Conservation (phyloP, 2,113 vertebrate genomes). For the Grammomys dolichurus region DNA sequence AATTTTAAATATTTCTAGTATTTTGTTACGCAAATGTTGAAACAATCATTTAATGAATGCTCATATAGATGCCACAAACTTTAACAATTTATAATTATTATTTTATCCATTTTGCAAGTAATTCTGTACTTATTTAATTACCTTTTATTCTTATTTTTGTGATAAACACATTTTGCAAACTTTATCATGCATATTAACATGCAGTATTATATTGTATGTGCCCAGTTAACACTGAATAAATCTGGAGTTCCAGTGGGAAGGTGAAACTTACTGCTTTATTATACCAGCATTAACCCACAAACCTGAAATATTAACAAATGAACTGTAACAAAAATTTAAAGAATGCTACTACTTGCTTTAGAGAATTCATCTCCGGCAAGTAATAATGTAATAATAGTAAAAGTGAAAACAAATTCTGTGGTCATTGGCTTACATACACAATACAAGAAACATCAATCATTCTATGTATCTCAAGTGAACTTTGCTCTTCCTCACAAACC, state of each 20-base stretch:
- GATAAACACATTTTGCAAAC: too few relatives aligned
- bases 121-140: not conserved
- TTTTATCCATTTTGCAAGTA: not conserved
- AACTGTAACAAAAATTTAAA: not conserved
- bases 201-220: not conserved
- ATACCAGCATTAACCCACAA: not conserved
- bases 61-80: accelerated
- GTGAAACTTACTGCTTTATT: not conserved
- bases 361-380: not conserved
- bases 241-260: not conserved
- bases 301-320: not conserved
- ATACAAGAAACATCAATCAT: not conserved
- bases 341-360: not conserved
- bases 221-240: not conserved
- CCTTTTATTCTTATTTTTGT: not conserved
- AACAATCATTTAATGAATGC: not conserved
- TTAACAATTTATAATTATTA: not conserved
- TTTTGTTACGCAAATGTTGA: not conserved
- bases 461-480: not conserved
- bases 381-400: not conserved
- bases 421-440: too few relatives aligned
- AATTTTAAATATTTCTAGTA: not conserved
- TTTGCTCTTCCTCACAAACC: not conserved
- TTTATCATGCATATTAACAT: not conserved
- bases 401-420: not conserved